Evolutionary conservation across 2,888 invertebrate species (phyloP), one percentile per base, ranked within the genome.

Genomic region (Folsomia candida): DNA sequence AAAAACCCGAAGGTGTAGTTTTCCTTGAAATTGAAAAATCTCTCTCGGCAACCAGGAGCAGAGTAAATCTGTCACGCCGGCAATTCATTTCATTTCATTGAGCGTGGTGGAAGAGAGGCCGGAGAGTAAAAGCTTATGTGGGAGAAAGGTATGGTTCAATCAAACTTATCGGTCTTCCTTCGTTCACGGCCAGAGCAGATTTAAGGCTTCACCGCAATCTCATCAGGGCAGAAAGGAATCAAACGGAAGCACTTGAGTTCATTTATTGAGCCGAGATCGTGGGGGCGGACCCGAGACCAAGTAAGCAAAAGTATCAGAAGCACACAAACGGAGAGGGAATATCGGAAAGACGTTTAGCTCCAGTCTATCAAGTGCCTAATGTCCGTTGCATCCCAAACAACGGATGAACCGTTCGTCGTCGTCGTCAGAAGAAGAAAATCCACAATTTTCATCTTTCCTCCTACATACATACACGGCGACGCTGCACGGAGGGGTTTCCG

Each of bases 391-490:
- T 54, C n/a, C 11, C 18, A 54, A n/a, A 20, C 54, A n/a, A 54
- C 54, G 20, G 6, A 20, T 20, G 18, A 6, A 54, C 6, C 54
- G 11, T 22, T 37, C 37, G 37, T 37, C 37, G 14, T 37, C 37
- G 4, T 37, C 6, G 37, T 37, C 37, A 4, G 6, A 37, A 37
- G 37, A 37, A 37, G 37, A 14, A 37, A 37, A 37, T 37, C 37
- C 37, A 37, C 4, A 37, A 37, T 51, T 47, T 65, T 58, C 28
- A 60, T 64, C 28, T 28, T 28, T 68, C 26, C 69, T 67, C 47
- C 67, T 27, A 51, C 51, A 37, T 14, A 37, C 37, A 14, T 14
- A 37, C 37, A 37, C 37, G 14, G 37, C 37, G n/a, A n/a, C n/a
- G n/a, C n/a, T n/a, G n/a, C n/a, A n/a, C n/a, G n/a, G n/a, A n/a